A percentile compares a stretch with the other conserved stretches of the same genome.
phyloP scores from a whole-genome alignment of 2,888 invertebrate species.

The Coelopa pilipes region DNA sequence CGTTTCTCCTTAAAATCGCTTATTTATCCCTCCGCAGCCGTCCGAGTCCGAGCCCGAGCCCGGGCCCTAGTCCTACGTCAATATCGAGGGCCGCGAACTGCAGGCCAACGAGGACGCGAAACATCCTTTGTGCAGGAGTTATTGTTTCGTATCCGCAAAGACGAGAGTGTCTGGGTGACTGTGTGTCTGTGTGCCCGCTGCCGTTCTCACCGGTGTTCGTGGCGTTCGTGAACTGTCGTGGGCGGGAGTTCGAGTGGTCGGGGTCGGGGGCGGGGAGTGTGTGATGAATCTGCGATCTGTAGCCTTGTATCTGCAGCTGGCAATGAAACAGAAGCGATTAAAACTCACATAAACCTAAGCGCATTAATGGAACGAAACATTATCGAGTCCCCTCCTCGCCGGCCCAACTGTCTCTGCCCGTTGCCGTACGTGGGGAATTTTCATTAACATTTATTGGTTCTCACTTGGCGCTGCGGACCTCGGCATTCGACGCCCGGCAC shows the following conservation, averaged over 20 bases:
- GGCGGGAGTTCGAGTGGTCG: neutral
- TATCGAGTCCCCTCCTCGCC: conserved; percentile 55
- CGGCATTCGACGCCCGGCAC: too few relatives aligned
- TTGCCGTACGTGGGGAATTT: conserved; percentile 34
- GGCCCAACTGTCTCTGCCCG: conserved; percentile 13
- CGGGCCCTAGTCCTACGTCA: neutral
- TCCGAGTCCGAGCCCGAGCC: neutral
- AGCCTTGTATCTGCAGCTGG: neutral
- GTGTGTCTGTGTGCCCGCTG: neutral
- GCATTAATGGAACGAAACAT: conserved; percentile 60
- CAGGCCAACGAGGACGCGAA: conserved; percentile 1
- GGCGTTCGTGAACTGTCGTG: neutral
- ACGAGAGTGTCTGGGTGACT: neutral
- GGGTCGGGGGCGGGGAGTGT: neutral
- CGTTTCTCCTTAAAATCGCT: conserved; percentile 19
- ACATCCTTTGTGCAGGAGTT: conserved; percentile 23
- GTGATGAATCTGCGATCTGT: neutral
- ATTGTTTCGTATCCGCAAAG: conserved; percentile 29
- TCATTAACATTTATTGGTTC: conserved; percentile 62
- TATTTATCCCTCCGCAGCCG: neutral
- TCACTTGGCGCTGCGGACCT: conserved; percentile 50
- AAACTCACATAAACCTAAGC: conserved; percentile 59
- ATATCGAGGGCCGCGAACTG: neutral
- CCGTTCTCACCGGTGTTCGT: too few relatives aligned
- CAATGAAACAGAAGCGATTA: conserved; percentile 54